phyloP scores from a whole-genome alignment of 2,113 vertebrate genomes.

The Ochotona princeps region DNA sequence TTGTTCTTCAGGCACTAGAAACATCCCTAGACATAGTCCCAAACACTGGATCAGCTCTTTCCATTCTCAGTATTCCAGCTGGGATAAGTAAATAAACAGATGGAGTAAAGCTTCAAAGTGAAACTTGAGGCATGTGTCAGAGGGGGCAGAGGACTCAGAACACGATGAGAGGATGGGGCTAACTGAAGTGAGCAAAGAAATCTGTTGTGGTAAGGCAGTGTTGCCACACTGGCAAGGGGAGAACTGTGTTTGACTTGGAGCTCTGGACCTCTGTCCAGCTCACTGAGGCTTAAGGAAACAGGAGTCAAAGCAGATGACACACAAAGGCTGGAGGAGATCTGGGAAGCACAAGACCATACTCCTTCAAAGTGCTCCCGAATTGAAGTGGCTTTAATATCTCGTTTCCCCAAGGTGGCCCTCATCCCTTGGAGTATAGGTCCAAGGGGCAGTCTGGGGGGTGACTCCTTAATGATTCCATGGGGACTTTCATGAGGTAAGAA shows the following conservation, averaged over 20 bases:
- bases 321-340: not conserved
- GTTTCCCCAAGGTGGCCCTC: not conserved
- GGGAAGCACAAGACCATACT: not conserved
- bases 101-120: slow-evolving; percentile 55
- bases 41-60: slow-evolving; percentile 60
- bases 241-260: not conserved
- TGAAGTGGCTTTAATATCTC: not conserved
- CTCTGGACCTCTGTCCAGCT: slow-evolving; percentile 1
- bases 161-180: not conserved
- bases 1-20: slow-evolving; percentile 60
- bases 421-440: not conserved
- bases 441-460: not conserved
- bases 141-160: not conserved
- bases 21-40: slow-evolving; percentile 44
- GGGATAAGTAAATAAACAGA: slow-evolving; percentile 71
- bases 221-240: not conserved
- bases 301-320: not conserved
- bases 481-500: not conserved
- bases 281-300: not conserved
- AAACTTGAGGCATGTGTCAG: slow-evolving; percentile 42
- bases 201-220: not conserved
- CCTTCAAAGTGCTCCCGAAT: not conserved
- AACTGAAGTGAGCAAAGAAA: not conserved
- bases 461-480: not conserved
- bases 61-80: slow-evolving; percentile 57